A percentile compares a stretch with the other conserved stretches of the same genome.
Conservation (phyloP, 2,888 invertebrate species). For the Melieria crassipennis region DNA sequence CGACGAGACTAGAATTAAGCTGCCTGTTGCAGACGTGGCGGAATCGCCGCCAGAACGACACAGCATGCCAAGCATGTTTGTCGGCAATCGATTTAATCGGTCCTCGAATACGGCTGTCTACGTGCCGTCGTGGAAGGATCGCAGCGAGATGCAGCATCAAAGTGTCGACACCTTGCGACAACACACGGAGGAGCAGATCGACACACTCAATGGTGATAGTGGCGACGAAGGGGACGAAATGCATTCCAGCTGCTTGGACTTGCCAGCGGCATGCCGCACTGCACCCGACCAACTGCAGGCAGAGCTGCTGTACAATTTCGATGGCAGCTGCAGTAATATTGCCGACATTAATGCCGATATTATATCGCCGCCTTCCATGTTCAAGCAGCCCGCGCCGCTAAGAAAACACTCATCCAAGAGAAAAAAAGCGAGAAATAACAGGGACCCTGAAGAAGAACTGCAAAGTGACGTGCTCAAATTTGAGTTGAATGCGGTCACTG, state of each 20-base stretch:
- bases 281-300: slow-evolving; percentile 69
- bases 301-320: slow-evolving; percentile 68
- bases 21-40: slow-evolving; percentile 43
- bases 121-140: slow-evolving; percentile 67
- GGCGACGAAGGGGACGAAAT: slow-evolving; percentile 52
- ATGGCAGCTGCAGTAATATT: slow-evolving; percentile 45
- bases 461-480: not conserved
- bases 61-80: slow-evolving; percentile 75
- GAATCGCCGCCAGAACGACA: slow-evolving; percentile 67
- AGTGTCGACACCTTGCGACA: slow-evolving; percentile 51
- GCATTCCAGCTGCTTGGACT: slow-evolving; percentile 70
- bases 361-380: slow-evolving; percentile 71
- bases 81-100: slow-evolving; percentile 70
- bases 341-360: slow-evolving; percentile 47
- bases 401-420: slow-evolving; percentile 47
- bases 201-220: slow-evolving; percentile 23
- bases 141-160: slow-evolving; percentile 56
- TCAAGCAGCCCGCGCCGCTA: slow-evolving; percentile 66
- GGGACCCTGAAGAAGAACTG: not conserved
- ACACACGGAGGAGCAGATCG: slow-evolving; percentile 1
- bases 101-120: slow-evolving; percentile 69
- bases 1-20: slow-evolving; percentile 70
- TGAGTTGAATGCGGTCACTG: not conserved
- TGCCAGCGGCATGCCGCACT: slow-evolving; percentile 66
- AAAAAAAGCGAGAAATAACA: not conserved